A percentile compares a stretch with the other conserved stretches of the same genome.
phyloP scores from a whole-genome alignment of 2,888 invertebrate species.

The Diabrotica balteata region DNA sequence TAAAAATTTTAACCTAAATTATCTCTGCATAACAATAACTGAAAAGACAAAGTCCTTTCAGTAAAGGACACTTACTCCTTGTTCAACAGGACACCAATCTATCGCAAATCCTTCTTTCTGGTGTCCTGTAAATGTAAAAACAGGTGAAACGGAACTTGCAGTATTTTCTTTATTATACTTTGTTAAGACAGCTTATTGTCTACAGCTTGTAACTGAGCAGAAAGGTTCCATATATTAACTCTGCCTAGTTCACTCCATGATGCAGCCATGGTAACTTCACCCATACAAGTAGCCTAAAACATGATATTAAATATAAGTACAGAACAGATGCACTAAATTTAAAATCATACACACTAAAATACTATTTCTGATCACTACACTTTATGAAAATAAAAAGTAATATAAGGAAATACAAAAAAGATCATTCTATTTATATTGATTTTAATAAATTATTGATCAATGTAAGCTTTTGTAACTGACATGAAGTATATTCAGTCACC shows the following conservation, averaged over 20 bases:
- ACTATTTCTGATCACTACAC: background rate
- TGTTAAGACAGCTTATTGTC: constrained; percentile 71
- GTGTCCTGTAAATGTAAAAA: constrained; percentile 91
- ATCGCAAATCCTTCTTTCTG: constrained; percentile 93
- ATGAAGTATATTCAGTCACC: no score
- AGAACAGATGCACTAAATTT: no score
- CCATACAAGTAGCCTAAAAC: constrained; percentile 66
- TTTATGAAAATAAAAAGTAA: background rate
- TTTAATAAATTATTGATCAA: no score
- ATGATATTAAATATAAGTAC: background rate
- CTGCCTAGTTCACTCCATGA: constrained; percentile 95
- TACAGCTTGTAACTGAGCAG: constrained; percentile 79
- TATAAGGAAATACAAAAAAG: no score
- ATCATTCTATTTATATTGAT: no score
- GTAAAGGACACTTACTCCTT: constrained; percentile 67
- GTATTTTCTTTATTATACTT: constrained; percentile 69
- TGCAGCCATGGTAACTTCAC: constrained; percentile 78
- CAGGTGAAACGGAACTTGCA: constrained; percentile 67
- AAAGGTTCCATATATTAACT: constrained; percentile 92
- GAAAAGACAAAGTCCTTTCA: no score
- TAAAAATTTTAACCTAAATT: no score
- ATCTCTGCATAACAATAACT: no score
- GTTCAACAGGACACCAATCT: constrained; percentile 86
- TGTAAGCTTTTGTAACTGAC: no score
- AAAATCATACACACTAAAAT: background rate